Conservation (phyloP, 2,888 invertebrate genomes). For the Thymelicus lineola region DNA sequence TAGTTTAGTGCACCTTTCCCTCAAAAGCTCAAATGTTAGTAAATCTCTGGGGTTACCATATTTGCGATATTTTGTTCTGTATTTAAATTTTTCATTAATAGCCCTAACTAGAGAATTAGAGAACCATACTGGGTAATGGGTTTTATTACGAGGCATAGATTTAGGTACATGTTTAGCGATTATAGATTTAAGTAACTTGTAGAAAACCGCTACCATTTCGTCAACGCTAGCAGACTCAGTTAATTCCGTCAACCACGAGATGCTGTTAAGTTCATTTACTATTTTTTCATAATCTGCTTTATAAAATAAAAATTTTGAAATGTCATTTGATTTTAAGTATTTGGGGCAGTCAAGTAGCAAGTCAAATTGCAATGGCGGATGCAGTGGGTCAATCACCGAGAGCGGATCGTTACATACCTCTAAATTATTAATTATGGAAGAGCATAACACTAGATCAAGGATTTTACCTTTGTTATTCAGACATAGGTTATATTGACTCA, state of each 20-base stretch:
- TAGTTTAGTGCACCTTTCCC: too few species aligned
- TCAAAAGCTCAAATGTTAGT: too few species aligned
- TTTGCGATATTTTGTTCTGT: not conserved
- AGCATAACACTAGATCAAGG: slow-evolving; percentile 26
- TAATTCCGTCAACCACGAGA: not conserved
- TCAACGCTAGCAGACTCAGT: not conserved
- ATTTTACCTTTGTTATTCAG: slow-evolving; percentile 18
- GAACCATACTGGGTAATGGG: slow-evolving; percentile 40
- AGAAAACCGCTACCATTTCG: slow-evolving; percentile 6
- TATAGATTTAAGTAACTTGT: not conserved
- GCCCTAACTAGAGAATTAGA: slow-evolving; percentile 20
- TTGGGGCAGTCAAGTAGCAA: not conserved
- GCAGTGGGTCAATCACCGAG: slow-evolving; percentile 14
- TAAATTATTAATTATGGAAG: not conserved
- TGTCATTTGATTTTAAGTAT: not conserved
- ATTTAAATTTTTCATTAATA: slow-evolving; percentile 17
- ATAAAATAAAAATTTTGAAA: slow-evolving; percentile 19
- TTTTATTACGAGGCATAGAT: not conserved
- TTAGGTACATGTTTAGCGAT: slow-evolving; percentile 14
- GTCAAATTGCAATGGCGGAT: slow-evolving; percentile 25
- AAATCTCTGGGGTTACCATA: too few species aligned
- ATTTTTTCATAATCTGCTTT: slow-evolving; percentile 37
- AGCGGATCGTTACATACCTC: slow-evolving; percentile 11
- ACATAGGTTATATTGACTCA: slow-evolving; percentile 9
- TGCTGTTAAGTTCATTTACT: not conserved